A percentile compares a stretch with the other conserved stretches of the same genome.
Conservation (phyloP, 2,888 invertebrate genomes). For the Lasioglossum malachurum region DNA sequence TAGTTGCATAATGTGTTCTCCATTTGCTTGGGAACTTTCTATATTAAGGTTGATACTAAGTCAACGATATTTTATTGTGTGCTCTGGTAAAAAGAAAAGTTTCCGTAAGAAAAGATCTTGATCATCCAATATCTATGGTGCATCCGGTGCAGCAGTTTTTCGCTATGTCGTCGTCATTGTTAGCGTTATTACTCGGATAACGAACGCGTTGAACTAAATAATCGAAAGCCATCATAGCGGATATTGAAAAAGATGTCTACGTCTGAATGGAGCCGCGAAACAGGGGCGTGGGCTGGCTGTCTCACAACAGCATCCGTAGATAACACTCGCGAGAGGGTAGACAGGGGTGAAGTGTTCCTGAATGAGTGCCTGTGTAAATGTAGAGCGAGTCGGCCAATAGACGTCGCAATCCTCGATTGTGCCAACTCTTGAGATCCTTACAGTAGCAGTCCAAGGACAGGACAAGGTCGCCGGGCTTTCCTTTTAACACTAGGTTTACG, state of each 20-base stretch:
- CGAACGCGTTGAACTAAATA: not conserved
- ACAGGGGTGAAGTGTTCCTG: not conserved
- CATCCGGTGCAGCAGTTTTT: not conserved
- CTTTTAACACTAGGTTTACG: not conserved
- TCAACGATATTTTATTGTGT: not conserved
- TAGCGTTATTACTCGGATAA: not conserved
- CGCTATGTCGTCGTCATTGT: not conserved
- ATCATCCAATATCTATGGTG: not conserved
- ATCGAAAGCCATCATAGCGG: not conserved
- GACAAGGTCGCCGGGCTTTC: conserved; percentile 32
- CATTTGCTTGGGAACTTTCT: not conserved
- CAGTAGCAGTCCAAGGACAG: conserved; percentile 28
- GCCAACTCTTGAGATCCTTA: conserved; percentile 15
- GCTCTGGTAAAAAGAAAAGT: too few relatives aligned
- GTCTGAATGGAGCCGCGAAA: not conserved
- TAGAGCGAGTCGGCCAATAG: conserved; percentile 13
- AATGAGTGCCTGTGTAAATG: not conserved
- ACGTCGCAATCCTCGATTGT: conserved; percentile 26
- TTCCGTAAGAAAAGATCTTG: not conserved
- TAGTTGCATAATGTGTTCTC: not conserved
- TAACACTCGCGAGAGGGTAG: not conserved
- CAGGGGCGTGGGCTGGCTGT: not conserved
- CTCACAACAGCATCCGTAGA: not conserved
- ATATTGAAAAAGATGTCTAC: not conserved
- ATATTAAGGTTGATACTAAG: not conserved